Percentiles rank a stretch among this genome's conserved stretches.
phyloP scores from a whole-genome alignment of 1,140 invertebrate genomes.

The Bombus picipes region DNA sequence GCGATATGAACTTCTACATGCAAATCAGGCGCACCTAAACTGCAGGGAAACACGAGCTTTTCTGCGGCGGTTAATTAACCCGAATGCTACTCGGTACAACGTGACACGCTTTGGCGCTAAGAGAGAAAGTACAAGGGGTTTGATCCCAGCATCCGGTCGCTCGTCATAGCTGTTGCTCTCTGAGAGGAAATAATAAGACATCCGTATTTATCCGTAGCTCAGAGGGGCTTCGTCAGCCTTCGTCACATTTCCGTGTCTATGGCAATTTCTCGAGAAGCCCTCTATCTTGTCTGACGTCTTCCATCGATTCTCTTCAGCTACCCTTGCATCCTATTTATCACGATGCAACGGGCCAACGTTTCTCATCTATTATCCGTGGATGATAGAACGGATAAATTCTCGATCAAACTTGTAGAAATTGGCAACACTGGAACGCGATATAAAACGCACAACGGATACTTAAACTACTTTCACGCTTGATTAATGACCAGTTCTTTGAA shows the following conservation, averaged over 20 bases:
- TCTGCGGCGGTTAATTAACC: slow-evolving; percentile 53
- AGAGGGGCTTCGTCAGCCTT: slow-evolving; percentile 47
- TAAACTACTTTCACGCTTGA: neutral
- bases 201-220: slow-evolving; percentile 76
- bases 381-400: slow-evolving; percentile 27
- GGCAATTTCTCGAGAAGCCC: slow-evolving; percentile 60
- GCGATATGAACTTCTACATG: slow-evolving; percentile 4
- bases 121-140: slow-evolving; percentile 71
- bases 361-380: slow-evolving; percentile 28
- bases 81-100: slow-evolving; percentile 48
- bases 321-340: slow-evolving; percentile 51
- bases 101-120: slow-evolving; percentile 61
- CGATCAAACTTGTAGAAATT: slow-evolving; percentile 22
- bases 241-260: slow-evolving; percentile 59
- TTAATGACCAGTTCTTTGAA: neutral
- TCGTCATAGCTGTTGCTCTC: slow-evolving; percentile 67
- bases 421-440: neutral
- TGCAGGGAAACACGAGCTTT: slow-evolving; percentile 19
- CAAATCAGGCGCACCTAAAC: slow-evolving; percentile 11
- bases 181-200: slow-evolving; percentile 77
- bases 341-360: slow-evolving; percentile 29
- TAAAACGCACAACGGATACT: slow-evolving; percentile 15
- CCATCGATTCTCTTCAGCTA: slow-evolving; percentile 36
- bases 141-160: slow-evolving; percentile 65
- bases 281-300: slow-evolving; percentile 52